A percentile compares a stretch with the other conserved stretches of the same genome.
phyloP scores from a whole-genome alignment of 2,113 vertebrate species.

The Morone saxatilis region DNA sequence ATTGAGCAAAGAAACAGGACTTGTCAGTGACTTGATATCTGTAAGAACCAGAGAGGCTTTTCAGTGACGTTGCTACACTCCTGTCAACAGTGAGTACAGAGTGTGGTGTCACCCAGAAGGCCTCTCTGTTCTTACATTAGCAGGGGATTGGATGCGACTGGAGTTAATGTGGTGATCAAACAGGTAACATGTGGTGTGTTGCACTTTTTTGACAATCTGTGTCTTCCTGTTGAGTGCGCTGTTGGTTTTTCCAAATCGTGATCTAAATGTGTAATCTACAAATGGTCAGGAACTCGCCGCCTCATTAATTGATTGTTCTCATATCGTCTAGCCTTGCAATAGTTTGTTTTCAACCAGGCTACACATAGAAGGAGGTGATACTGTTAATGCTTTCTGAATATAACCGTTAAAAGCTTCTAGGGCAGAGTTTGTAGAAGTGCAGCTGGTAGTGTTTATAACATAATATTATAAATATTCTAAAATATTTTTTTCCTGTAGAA shows the following conservation, averaged over 20 bases:
- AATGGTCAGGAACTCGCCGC: slow-evolving; percentile 9
- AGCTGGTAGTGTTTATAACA: neutral
- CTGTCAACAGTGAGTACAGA: neutral
- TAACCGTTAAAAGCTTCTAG: neutral
- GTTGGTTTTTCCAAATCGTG: slow-evolving; percentile 25
- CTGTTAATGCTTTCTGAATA: slow-evolving; percentile 5
- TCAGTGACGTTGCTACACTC: slow-evolving; percentile 24
- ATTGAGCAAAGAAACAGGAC: slow-evolving; percentile 6
- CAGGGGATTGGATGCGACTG: neutral
- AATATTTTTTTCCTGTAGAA: neutral
- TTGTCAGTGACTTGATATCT: slow-evolving; percentile 13
- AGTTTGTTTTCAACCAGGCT: slow-evolving; percentile 9
- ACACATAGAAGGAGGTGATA: neutral
- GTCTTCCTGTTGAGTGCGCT: slow-evolving; percentile 78
- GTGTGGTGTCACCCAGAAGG: slow-evolving; percentile 22
- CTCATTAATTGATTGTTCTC: neutral
- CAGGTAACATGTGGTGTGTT: slow-evolving; percentile 56
- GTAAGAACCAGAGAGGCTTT: slow-evolving; percentile 14
- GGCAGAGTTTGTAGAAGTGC: neutral
- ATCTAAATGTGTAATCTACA: neutral
- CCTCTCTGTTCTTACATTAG: slow-evolving; percentile 10
- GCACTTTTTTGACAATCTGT: slow-evolving; percentile 75
- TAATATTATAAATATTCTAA: no score
- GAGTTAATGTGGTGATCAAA: slow-evolving; percentile 16
- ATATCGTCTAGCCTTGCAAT: slow-evolving; percentile 16